Base-by-base conservation (phyloP, 2,113 vertebrate species). In the Oostethus manadensis region DNA sequence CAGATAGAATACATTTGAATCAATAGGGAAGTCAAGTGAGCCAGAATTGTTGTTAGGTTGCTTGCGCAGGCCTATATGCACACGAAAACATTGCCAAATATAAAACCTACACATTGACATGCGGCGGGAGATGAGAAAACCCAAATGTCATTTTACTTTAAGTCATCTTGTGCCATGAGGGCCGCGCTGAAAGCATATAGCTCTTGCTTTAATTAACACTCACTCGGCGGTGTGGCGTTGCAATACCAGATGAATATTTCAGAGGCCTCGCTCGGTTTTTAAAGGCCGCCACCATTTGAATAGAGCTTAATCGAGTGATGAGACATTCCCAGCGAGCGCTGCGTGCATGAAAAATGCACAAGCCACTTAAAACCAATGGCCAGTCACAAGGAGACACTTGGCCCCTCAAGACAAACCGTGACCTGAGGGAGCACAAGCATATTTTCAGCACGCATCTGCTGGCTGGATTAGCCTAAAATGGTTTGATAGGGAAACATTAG, bases 401-500 rank as follows among this genome's bases (percentile, higher is more conserved):
- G 81, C 71, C 82, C 87, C 80, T 64, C 58, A 66, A 82, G 79
- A 85, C 74, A 77, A 83, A 72, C 77, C 79, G 56, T 47, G 66
- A 78, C 76, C 73, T 78, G 80, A 80, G 62, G 75, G 54, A 79
- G 77, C 53, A 78, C 68, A 59, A 71, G 74, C 73, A 56, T 79
- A 79, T 82, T 84, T 86, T 79, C 73, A 76, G 69, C 51, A 62
- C 53, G 18, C 51, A 10, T 18, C 8, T 54, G 51, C 53, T 38
- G 11, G 35, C 35, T 11, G 14, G 53, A 55, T 40, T 38, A 40
- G 18, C 53, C 33, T 75, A 79, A 83, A 88, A 80, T 79, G 69
- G 80, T 81, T 84, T 84, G 86, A 88, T 88, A 81, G 86, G 80
- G 87, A 90, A 88, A 87, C 87, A 89, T 89, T 87, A 86, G 84